Base-by-base conservation (phyloP, 2,888 invertebrate species). In the Chloromyia formosa region DNA sequence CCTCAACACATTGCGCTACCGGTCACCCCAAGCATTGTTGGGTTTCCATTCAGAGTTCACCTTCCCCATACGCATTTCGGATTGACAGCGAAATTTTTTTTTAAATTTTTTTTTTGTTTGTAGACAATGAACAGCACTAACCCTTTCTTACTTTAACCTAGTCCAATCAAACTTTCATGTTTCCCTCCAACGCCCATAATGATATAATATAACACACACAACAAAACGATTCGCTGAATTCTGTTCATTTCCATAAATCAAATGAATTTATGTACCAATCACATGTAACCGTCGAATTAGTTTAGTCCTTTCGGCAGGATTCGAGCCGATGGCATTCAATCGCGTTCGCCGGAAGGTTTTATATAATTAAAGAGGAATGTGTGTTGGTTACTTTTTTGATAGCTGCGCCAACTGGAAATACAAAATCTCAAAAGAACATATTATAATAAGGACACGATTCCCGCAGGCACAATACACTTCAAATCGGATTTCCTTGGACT, bases 201-300 rank as follows among this genome's bases (percentile, higher is more conserved):
- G n/a, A n/a, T n/a, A n/a, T n/a, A n/a, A n/a, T n/a, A n/a, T n/a
- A n/a, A n/a, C n/a, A n/a, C n/a, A n/a, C n/a, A n/a, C 27, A 35
- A 4, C 27, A 7, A 35, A 35, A 35, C 3, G 10, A n/a, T 49
- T 49, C 49, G 12, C 2, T 56, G 45, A 54, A 56, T 56, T 45
- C 42, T 12, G 12, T 42, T 42, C 71, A 60, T 35, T 35, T 22
- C 40, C 72, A 72, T 75, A 73, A 75, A 75, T 75, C 73, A 75
- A 56, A 73, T 75, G 73, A 73, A 73, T 75, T 73, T 75, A 75
- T 75, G 73, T 73, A 73, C 72, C 75, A 75, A 75, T 75, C 75
- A 75, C 73, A 73, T 75, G 75, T 71, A 69, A 53, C 60, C 22
- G 12, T 69, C 60, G 53, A 71, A 75, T 75, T 75, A 75, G 16